Percentiles rank a stretch among this genome's conserved stretches.
Evolutionary conservation across 1,140 invertebrate genomes (phyloP).

Genomic region (Odontomachus brunneus): DNA sequence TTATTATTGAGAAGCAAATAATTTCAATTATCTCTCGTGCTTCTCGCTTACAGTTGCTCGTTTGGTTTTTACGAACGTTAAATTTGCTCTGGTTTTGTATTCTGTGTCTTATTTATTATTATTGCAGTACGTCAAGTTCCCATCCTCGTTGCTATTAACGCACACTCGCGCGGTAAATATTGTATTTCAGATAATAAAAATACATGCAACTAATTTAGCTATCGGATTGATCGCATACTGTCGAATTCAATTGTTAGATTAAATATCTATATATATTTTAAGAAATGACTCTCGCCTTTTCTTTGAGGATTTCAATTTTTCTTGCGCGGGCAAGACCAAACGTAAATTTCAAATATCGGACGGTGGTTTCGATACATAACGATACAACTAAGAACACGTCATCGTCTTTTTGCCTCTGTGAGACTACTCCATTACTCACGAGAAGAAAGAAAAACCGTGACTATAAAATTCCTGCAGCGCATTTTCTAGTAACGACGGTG

Average conservation of each 20-base stretch:
- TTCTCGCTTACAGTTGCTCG: background rate
- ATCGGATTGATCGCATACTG: too few relatives aligned
- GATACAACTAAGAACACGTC: background rate
- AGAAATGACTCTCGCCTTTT: background rate
- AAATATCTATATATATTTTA: background rate
- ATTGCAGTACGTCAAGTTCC: background rate
- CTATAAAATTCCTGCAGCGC: background rate
- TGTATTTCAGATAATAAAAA: constrained; percentile 12
- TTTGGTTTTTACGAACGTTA: background rate
- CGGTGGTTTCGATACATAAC: background rate
- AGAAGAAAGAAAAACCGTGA: background rate
- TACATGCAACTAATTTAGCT: constrained; percentile 14
- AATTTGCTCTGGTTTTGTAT: background rate
- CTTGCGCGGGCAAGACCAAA: background rate
- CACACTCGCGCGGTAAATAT: constrained; percentile 23
- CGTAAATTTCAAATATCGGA: background rate
- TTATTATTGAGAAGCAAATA: background rate
- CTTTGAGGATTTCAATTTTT: background rate
- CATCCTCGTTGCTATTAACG: constrained; percentile 21
- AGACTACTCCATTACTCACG: constrained; percentile 12
- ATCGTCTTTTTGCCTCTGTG: background rate
- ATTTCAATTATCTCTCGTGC: background rate
- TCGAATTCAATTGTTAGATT: background rate
- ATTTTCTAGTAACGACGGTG: background rate
- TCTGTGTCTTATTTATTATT: constrained; percentile 18